Conservation (phyloP, 2,113 vertebrate genomes). For the Microtus montanus region DNA sequence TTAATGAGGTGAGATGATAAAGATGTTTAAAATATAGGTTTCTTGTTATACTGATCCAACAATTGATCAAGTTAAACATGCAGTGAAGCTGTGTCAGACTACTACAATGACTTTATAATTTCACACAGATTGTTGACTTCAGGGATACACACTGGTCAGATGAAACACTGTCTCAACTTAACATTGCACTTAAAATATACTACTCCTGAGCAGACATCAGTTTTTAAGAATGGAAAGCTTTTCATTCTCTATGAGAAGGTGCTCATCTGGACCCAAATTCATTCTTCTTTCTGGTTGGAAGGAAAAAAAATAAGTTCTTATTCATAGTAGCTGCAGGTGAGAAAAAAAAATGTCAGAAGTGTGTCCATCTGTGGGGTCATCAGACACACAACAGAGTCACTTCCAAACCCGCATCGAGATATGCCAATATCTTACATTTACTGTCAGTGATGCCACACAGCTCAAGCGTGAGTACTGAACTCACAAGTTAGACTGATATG, state of each 20-base stretch:
- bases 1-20: neutral
- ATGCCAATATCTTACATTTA: neutral
- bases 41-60: neutral
- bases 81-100: neutral
- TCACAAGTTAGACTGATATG: neutral
- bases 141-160: neutral
- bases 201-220: neutral
- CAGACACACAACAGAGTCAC: neutral
- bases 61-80: neutral
- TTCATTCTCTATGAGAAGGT: neutral
- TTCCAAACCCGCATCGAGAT: neutral
- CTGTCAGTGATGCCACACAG: neutral
- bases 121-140: neutral
- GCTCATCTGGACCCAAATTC: neutral
- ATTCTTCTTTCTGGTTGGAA: neutral
- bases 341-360: neutral
- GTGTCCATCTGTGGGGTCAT: neutral
- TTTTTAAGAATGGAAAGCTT: neutral
- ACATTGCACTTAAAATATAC: neutral
- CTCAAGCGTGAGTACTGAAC: neutral
- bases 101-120: neutral
- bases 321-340: neutral
- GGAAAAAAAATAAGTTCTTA: neutral
- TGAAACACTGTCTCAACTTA: neutral
- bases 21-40: neutral